Evolutionary conservation across 2,113 vertebrate genomes (phyloP).

Genomic region (Oncorhynchus nerka): DNA sequence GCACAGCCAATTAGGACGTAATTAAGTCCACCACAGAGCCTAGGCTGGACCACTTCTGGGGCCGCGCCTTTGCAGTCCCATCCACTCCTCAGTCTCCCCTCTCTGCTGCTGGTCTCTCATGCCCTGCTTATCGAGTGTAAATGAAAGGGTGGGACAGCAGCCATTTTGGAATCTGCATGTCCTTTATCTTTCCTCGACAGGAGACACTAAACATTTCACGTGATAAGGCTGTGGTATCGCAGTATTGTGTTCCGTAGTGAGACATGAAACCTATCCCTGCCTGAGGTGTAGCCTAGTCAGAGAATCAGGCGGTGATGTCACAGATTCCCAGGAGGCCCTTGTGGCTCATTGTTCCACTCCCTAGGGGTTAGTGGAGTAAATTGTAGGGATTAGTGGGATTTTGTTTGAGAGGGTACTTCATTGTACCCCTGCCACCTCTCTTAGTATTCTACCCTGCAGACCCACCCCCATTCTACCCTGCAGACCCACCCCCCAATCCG

Average conservation of each 20-base stretch:
- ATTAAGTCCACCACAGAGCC: slow-evolving; percentile 12
- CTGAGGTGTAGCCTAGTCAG: background rate
- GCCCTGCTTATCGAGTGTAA: background rate
- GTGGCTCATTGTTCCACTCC: slow-evolving; percentile 8
- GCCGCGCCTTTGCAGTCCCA: slow-evolving; percentile 4
- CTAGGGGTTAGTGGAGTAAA: background rate
- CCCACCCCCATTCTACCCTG: background rate
- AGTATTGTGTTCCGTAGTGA: slow-evolving; percentile 12
- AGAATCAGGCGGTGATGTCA: background rate
- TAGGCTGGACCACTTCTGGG: slow-evolving; percentile 12
- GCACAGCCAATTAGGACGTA: slow-evolving; percentile 45
- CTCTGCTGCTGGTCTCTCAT: slow-evolving; percentile 2
- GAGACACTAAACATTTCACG: background rate
- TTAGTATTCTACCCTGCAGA: background rate
- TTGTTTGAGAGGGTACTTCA: slow-evolving; percentile 8
- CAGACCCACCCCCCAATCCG: background rate
- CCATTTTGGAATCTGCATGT: background rate
- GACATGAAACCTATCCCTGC: slow-evolving; percentile 5
- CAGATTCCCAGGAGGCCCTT: background rate
- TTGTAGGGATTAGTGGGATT: slow-evolving; percentile 23
- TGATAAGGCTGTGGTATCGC: slow-evolving; percentile 16
- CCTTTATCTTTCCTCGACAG: slow-evolving; percentile 22
- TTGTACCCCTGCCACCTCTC: background rate
- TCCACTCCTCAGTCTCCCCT: background rate
- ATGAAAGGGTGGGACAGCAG: background rate